Evolutionary conservation across 2,113 vertebrate species (phyloP).

Genomic region (Penelope pileata): DNA sequence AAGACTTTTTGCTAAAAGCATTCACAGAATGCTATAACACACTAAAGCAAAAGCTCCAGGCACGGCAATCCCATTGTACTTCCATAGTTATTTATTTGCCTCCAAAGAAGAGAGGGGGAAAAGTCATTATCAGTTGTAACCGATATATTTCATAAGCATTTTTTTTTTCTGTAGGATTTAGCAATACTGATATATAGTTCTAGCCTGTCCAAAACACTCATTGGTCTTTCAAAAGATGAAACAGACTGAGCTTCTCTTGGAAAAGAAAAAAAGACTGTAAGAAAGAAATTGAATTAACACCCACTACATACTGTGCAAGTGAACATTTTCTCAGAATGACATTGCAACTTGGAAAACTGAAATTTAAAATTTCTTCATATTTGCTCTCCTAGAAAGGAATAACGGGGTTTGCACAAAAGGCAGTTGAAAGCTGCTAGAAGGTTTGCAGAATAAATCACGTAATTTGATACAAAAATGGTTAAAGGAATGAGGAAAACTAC

Average conservation of each 20-base stretch:
- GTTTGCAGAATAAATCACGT: neutral
- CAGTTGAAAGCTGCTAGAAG: neutral
- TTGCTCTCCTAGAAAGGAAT: neutral
- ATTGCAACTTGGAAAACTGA: neutral
- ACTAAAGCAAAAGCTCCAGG: neutral
- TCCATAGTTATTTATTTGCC: constrained; percentile 60
- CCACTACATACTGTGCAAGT: neutral
- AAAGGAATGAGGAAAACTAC: neutral
- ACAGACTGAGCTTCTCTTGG: neutral
- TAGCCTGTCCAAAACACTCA: constrained; percentile 41
- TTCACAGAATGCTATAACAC: constrained; percentile 39
- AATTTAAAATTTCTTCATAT: neutral
- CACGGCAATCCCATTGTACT: constrained; percentile 39
- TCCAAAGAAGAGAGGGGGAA: neutral
- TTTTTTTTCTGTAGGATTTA: constrained; percentile 46
- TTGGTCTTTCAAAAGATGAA: constrained; percentile 40
- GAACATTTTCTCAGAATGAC: neutral
- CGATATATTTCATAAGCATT: constrained; percentile 56
- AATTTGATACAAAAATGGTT: neutral
- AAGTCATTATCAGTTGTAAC: constrained; percentile 54
- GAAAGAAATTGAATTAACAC: constrained; percentile 40
- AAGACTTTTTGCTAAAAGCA: constrained; percentile 5
- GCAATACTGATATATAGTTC: constrained; percentile 58
- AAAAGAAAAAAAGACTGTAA: neutral
- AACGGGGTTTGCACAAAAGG: neutral